Evolutionary conservation across 2,888 invertebrate genomes (phyloP).

Genomic region (Callosobruchus maculatus): DNA sequence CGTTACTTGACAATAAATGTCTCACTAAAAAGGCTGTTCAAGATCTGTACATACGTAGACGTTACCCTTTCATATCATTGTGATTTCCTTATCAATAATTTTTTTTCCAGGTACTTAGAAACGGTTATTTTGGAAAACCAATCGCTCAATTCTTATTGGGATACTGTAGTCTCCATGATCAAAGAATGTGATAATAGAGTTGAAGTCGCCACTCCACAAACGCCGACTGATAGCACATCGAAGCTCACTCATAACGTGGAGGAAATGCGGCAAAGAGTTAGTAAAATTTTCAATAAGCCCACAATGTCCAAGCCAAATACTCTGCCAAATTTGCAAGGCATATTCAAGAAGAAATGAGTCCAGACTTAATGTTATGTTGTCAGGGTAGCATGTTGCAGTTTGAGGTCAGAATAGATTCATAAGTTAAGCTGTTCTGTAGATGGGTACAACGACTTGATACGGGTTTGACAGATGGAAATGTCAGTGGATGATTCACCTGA

Average conservation of each 20-base stretch:
- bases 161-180: slow-evolving; percentile 53
- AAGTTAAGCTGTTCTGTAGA: no score
- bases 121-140: slow-evolving; percentile 47
- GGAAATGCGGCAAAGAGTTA: slow-evolving; percentile 58
- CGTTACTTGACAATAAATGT: no score
- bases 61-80: no score
- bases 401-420: no score
- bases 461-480: no score
- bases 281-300: slow-evolving; percentile 55
- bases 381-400: not conserved
- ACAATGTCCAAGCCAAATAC: slow-evolving; percentile 44
- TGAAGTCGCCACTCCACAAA: slow-evolving; percentile 26
- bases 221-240: slow-evolving; percentile 20
- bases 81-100: no score
- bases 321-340: slow-evolving; percentile 46
- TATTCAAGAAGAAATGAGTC: slow-evolving; percentile 49
- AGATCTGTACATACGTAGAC: no score
- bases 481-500: no score
- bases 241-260: slow-evolving; percentile 50
- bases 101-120: slow-evolving; percentile 48
- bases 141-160: slow-evolving; percentile 50
- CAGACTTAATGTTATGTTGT: not conserved
- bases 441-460: no score
- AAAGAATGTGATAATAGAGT: slow-evolving; percentile 54
- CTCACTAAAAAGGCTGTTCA: no score